Percentiles rank a stretch among this genome's conserved stretches.
Evolutionary conservation across 64 coral and sea anemone genomes (phyloP).

Genomic region (Catalaphyllia jardinei): DNA sequence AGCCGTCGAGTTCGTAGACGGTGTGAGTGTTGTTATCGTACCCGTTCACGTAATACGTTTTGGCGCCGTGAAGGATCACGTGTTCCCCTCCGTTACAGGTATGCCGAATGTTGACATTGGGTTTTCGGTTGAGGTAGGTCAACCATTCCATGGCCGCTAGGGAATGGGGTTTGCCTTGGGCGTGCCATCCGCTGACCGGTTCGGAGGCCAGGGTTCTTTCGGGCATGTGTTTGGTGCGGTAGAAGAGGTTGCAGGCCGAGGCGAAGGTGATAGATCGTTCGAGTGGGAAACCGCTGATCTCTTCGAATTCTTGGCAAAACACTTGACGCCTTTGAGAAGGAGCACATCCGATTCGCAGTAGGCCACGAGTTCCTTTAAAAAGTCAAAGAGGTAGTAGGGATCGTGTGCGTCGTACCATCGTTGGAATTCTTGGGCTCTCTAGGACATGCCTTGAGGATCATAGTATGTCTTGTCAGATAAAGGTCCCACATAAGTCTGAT

Average conservation of each 20-base stretch:
- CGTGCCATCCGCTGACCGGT: slow-evolving; percentile 13
- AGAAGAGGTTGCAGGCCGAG: too few relatives aligned
- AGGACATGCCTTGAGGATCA: background rate
- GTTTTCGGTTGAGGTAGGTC: too few relatives aligned
- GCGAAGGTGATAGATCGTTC: too few relatives aligned
- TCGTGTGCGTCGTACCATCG: background rate
- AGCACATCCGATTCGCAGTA: too few relatives aligned
- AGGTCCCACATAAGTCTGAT: slow-evolving; percentile 21
- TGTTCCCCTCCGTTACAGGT: background rate
- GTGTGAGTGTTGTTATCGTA: background rate
- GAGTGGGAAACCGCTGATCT: too few relatives aligned
- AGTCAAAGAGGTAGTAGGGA: background rate
- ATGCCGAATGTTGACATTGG: too few relatives aligned
- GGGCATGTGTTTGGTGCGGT: background rate
- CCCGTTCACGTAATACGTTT: background rate
- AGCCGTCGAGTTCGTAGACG: slow-evolving; percentile 7
- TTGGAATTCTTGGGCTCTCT: background rate
- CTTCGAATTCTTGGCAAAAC: too few relatives aligned
- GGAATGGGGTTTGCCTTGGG: slow-evolving; percentile 3
- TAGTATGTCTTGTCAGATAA: background rate
- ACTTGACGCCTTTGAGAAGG: too few relatives aligned
- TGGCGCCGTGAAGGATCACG: background rate
- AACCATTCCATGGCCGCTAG: slow-evolving; percentile 8
- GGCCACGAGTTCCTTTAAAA: too few relatives aligned
- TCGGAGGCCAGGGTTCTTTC: background rate